Evolutionary conservation across 2,888 invertebrate genomes (phyloP), one percentile per base, ranked within the genome.

Genomic region (Lasioglossum figueresi): DNA sequence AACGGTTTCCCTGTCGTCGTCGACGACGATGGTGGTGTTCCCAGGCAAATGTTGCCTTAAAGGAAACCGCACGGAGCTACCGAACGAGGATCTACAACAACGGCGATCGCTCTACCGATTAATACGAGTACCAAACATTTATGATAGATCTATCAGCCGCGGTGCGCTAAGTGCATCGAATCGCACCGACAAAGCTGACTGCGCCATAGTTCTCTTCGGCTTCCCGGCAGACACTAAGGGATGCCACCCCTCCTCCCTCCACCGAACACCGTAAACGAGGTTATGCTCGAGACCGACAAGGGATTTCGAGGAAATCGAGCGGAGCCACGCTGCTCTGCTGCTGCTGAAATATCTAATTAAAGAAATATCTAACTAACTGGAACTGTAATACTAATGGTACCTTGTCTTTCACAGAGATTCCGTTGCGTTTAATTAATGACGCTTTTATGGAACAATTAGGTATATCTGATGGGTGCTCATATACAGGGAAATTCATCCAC

Each of bases 131-230:
- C 23, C 66, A 66, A 59, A 81, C 85, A 87, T 84, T 84, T 56
- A 66, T 66, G 31, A 66, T 34, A 73, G 73, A 76, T 78, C 72
- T 48, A 70, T 77, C 87, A 75, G 34, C 77, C 63, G 40, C 75
- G 74, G 56, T 80, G 74, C 86, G 90, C 70, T 86, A 84, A 88
- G 78, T 80, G 82, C 82, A 83, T 31, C 79, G 87, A 90, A 87
- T 90, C 83, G 68, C 83, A 71, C 70, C 75, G 75, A 75, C 83
- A 76, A 90, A 88, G 84, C 87, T 73, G 84, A 89, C 84, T 88
- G 79, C 52, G 79, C 63, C 70, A 56, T 68, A 82, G 76, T 85
- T 84, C 79, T 56, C 72, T 68, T 59, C 27, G 16, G 59, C 59
- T 27, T 59, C 14, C 59, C 27, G 12, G 10, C 52, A 27, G 59